Evolutionary conservation across 2,797 vertebrate genomes (phyloP).

Genomic region (Graptemys geographica): DNA sequence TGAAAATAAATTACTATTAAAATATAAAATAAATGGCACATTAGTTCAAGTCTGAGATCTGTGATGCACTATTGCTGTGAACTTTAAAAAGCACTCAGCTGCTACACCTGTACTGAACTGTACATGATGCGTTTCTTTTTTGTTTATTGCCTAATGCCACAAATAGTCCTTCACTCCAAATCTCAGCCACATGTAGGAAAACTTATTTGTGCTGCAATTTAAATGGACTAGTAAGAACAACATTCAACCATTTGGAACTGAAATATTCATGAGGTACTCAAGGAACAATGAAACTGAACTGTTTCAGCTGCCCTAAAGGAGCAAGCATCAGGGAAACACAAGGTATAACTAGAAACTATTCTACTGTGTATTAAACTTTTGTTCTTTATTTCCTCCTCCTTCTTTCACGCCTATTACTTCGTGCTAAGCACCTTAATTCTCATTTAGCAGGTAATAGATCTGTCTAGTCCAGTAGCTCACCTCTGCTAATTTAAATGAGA

Average conservation of each 20-base stretch:
- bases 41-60: conserved; percentile 42
- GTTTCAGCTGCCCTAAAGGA: conserved; percentile 77
- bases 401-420: conserved; percentile 50
- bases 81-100: conserved; percentile 62
- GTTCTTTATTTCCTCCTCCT: conserved; percentile 31
- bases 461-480: conserved; percentile 35
- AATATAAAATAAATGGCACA: conserved; percentile 44
- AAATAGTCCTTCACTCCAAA: conserved; percentile 68
- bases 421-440: conserved; percentile 57
- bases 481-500: conserved; percentile 21
- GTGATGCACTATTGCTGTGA: conserved; percentile 29
- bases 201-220: conserved; percentile 72
- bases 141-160: conserved; percentile 62
- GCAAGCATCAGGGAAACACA: conserved; percentile 70
- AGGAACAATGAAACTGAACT: conserved; percentile 80
- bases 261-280: conserved; percentile 82
- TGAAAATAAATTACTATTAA: conserved; percentile 47
- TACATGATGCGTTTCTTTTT: conserved; percentile 53
- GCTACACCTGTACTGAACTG: conserved; percentile 55
- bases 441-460: conserved; percentile 31
- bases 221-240: conserved; percentile 79
- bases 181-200: conserved; percentile 73
- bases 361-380: conserved; percentile 68
- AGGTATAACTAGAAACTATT: conserved; percentile 64
- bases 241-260: conserved; percentile 78